Evolutionary conservation across 23 tunicate species (phyloP).

Genomic region (Styela plicata): DNA sequence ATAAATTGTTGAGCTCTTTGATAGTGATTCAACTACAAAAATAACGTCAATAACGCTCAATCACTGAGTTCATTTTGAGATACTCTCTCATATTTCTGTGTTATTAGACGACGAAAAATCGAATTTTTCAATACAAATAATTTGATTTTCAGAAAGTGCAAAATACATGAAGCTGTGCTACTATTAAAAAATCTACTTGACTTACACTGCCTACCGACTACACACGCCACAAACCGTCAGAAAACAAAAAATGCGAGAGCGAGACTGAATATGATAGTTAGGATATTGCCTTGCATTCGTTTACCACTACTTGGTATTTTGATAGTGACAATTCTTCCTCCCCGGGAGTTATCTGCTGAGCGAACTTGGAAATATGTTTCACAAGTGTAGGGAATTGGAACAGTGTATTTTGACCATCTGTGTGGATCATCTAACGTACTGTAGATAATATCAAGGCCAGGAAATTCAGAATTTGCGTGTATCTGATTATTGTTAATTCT

Average conservation of each 20-base stretch:
- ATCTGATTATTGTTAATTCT: background rate
- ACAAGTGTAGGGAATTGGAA: background rate
- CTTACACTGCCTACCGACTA: background rate
- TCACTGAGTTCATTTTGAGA: background rate
- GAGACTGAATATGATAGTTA: background rate
- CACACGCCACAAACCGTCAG: slow-evolving; percentile 3
- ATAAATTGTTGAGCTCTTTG: too few species aligned
- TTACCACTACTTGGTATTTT: background rate
- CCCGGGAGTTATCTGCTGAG: background rate
- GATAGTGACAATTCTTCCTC: background rate
- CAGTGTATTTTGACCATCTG: slow-evolving; percentile 11
- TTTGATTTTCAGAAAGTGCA: background rate
- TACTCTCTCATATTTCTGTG: background rate
- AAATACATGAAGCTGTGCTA: background rate
- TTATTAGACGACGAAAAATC: background rate
- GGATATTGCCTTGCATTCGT: background rate
- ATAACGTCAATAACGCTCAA: too few species aligned
- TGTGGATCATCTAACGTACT: background rate
- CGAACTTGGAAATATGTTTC: background rate
- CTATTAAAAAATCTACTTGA: background rate
- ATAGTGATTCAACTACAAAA: too few species aligned
- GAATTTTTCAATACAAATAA: background rate
- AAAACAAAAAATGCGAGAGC: background rate
- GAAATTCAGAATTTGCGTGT: slow-evolving; percentile 13
- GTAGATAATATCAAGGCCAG: slow-evolving; percentile 21